Evolutionary conservation across 2,113 vertebrate species (phyloP), one percentile per base, ranked within the genome.

Genomic region (Neolamprologus toae): DNA sequence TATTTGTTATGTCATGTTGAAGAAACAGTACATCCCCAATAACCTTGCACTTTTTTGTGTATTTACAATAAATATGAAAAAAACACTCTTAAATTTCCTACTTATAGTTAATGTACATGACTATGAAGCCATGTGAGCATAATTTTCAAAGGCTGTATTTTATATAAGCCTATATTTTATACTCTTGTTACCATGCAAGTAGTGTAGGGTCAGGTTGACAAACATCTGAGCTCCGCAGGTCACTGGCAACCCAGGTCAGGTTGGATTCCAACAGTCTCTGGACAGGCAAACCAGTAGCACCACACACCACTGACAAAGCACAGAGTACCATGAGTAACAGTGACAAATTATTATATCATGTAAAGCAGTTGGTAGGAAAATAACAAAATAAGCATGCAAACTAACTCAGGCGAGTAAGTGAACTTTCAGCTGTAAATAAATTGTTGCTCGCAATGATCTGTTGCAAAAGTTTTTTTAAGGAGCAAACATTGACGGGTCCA

Each of bases 241-340:
- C 31, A 33, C 85, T 88, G 26, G 13, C 13, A 8, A 84, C 83
- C 95, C 95, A 96, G 31, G 85, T 93, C 49, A 92, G 84, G 53
- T 92, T 95, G 23, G 93, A 92, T 4, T 33, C 76, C 13, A 96
- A 57, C 21, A 93, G 73, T 11, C 3, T 40, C 6, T 1, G 3
- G 16, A 83, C 6, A 26, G 81, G 8, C 76, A 45, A 33, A 40
- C 57, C 82, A 42, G 89, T 14, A 81, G 55, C 13, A 42, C 92
- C 91, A 84, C 96, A 96, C n/a, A 92, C 8, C 84, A 85, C 94
- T 93, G 87, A 7, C 17, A 81, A 88, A 23, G 80, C n/a, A 86
- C 8, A 83, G 23, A 81, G 49, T 3, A 14, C 12, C 2, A 9
- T 87, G 21, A 90, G 45, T 10, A 53, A 13, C 11, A 9, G 8